Base-by-base conservation (phyloP, 2,888 invertebrate species). In the Parelbella ahira region DNA sequence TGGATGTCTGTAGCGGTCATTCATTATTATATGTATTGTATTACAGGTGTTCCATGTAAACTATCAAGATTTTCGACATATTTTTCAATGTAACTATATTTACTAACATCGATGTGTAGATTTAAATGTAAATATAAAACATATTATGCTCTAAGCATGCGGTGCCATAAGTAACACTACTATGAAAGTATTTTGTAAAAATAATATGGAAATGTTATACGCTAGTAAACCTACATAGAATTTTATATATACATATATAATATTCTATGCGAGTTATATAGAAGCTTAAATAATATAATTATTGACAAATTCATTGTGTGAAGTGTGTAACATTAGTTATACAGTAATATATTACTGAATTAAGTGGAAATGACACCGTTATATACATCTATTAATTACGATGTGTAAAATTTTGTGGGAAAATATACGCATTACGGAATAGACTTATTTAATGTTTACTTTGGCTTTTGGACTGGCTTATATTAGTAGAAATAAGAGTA, bases 361-460 rank as follows among this genome's bases (percentile, higher is more conserved):
- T 53, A 48, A 41, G 29, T 43, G 20, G 45, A 47, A 48, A 43
- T 51, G 47, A 46, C 42, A 47, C 41, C 39, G 45, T 47, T n/a
- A n/a, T n/a, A n/a, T n/a, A n/a, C n/a, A n/a, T n/a, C n/a, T n/a
- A n/a, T n/a, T 52, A 53, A 67, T 65, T 71, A 74, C 67, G 64
- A 69, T 77, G 70, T 83, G 80, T 63, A 68, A 76, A 79, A 81
- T 69, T 66, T 80, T 81, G 83, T 84, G 86, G 86, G 86, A 86
- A 87, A 86, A 76, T 74, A 87, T 87, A 81, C 87, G 87, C 87
- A 77, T 86, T 87, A 86, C 78, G 69, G 70, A 72, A 68, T 84
- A 84, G 80, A 78, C 68, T 76, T 79, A 78, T 69, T 68, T 70
- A 75, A 75, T 72, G 80, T 79, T 77, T 78, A 57, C 69, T 50